Percentiles rank a stretch among this genome's conserved stretches.
Conservation (phyloP, 2,113 vertebrate species). For the Micromys minutus region DNA sequence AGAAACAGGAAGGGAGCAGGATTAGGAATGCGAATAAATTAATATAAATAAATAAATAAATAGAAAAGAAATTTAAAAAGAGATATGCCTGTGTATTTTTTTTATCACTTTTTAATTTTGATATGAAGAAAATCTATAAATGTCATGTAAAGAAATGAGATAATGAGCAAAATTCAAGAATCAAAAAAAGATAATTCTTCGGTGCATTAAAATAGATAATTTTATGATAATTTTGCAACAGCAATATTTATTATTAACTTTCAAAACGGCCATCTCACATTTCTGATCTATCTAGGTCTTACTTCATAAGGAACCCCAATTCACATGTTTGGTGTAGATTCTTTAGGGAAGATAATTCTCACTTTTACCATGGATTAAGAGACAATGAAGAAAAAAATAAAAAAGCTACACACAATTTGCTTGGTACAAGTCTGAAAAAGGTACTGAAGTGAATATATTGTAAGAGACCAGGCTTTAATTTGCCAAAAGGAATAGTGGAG, state of each 20-base stretch:
- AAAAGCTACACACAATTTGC: not conserved
- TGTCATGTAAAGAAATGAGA: too few relatives aligned
- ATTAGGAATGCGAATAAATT: too few relatives aligned
- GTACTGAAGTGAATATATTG: constrained; percentile 48
- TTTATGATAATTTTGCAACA: not conserved
- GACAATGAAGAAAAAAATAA: constrained; percentile 29
- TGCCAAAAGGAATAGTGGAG: too few relatives aligned
- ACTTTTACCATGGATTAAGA: constrained; percentile 9
- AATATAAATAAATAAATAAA: too few relatives aligned
- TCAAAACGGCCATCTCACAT: not conserved
- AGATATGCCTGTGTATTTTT: too few relatives aligned
- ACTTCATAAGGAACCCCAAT: constrained; percentile 55
- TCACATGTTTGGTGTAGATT: constrained; percentile 12
- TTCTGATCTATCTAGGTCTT: not conserved
- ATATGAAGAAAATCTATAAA: too few relatives aligned
- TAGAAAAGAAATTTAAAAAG: too few relatives aligned
- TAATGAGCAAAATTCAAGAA: too few relatives aligned
- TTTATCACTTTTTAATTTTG: too few relatives aligned
- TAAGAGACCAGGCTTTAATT: not conserved
- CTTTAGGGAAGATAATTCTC: not conserved
- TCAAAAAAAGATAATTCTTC: too few relatives aligned
- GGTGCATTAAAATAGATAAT: too few relatives aligned
- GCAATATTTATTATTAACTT: not conserved
- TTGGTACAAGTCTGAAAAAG: not conserved
- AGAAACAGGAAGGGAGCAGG: too few relatives aligned